Evolutionary conservation across 92 coral and sea anemone species (phyloP), one percentile per base, ranked within the genome.

Genomic region (Phenganax subtilis): DNA sequence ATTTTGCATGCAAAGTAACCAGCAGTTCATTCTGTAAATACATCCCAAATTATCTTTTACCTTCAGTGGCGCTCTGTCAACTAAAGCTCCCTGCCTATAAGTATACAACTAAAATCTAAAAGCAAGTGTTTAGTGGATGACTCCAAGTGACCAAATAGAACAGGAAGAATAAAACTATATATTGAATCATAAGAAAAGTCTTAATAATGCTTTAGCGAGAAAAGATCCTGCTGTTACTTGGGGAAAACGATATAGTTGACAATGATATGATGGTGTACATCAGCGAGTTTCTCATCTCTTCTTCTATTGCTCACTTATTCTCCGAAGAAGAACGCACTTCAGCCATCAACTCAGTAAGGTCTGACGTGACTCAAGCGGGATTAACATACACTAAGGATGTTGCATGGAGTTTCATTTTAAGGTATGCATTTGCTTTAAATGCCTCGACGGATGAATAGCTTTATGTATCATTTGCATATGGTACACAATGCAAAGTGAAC

Each of bases 301-400:
- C 96, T 47, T 96, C 97, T 7, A 96, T 96, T 68, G 92, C 96
- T 52, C 97, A 92, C 67, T 86, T 96, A 51, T 96, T 96, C 83
- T 85, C 91, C 30, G 99, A 96, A 47, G 99, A 96, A 81, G 99
- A 92, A 65, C 99, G 92, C 79, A 96, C 91, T 8, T 96, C 97
- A 16, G 97, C 92, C 11, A 96, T 96, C 87, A 96, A 96, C 80
- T 96, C 99, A 9, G 99, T 96, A 25, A 84, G 99, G 44, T 87
- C 99, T 28, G 99, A 96, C 72, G 99, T 96, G 87, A 96, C 99
- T 0, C 99, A 96, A 76, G 99, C 99, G 44, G 99, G 99, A n/a
- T 88, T 96, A 55, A 90, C 99, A 0, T 96, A 96, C 88, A 92
- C 99, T 54, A 87, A 92, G 67, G 99, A 96, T 85, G 99, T 96